Base-by-base conservation (phyloP, 1,140 invertebrate genomes). In the Melanaphis sacchari region DNA sequence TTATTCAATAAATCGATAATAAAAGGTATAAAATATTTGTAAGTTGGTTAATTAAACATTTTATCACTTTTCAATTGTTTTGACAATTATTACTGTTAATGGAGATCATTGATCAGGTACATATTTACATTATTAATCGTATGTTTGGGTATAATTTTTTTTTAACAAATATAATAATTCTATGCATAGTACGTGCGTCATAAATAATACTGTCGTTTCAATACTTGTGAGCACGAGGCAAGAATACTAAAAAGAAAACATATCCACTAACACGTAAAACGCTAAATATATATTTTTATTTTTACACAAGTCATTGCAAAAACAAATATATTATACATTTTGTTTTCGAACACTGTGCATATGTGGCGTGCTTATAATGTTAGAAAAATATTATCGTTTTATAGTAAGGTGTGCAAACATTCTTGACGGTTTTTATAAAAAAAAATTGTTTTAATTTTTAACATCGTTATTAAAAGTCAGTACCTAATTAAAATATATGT, bases 211-310 rank as follows among this genome's bases (percentile, higher is more conserved):
- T n/a, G 11, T 31, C 31, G 59, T 66, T 11, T 31, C 59, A 9
- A 66, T 66, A 66, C 31, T 66, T 31, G 26, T 9, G 1, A 15
- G 9, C 11, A 76, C 31, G 59, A n/a, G 31, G n/a, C 24, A 6
- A 76, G 59, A 66, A 66, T 66, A 66, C 59, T 26, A 66, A 66
- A 66, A 66, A n/a, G 9, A 18, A 66, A 76, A 76, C 15, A 76
- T 18, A 76, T 76, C 31, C 31, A 76, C 59, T 31, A 76, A n/a
- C n/a, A 76, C 59, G n/a, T 31, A 15, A n/a, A n/a, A 76, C 31
- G 59, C 59, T 76, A n/a, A 76, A 76, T 76, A 76, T 76, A 76
- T 76, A n/a, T 76, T 76, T 76, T 76, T 76, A 76, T 76, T 76
- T 76, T 76, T n/a, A 76, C 31, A 76, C 31, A 6, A n/a, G 59